Evolutionary conservation across 2,797 vertebrate genomes (phyloP), one percentile per base, ranked within the genome.

Genomic region (Catamblyrhynchus diadema): DNA sequence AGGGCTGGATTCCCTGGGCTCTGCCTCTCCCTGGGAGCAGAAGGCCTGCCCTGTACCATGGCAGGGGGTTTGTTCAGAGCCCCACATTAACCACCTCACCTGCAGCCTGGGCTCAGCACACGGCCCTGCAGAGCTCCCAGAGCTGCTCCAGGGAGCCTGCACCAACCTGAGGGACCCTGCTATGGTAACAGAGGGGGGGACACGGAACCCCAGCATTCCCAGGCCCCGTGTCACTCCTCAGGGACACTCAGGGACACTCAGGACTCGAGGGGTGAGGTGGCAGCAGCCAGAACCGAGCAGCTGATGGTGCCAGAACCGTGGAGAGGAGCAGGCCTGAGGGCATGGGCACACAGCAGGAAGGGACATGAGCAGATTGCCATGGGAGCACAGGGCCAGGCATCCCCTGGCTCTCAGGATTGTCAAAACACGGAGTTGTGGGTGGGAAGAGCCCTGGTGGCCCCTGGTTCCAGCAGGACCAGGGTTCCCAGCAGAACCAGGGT

Each of bases 401-500:
- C 48, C 83, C 3, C 62, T 0, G 6, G 81, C 71, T 84, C 82
- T 70, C 73, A 73, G 93, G 98, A 98, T 98, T 98, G 98, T 98
- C 98, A 48, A 97, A 62, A 98, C 93, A 97, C 14, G 3, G 94
- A 87, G 95, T 24, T 89, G 79, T 67, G 75, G 66, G 64, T 59
- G 86, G 80, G 81, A 74, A 88, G 75, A 61, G 74, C 39, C 77
- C 73, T 21, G 5, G 20, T 4, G 67, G 88, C 10, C 51, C 75
- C 88, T 25, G 85, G 25, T 5, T 27, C 35, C 35, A 88, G 79
- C n/a, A 67, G 24, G 8, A 28, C 78, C 81, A 10, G 12, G 21
- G 32, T 7, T 60, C 23, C 25, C 9, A 22, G 8, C 4, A 56
- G n/a, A 23, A 23, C 32, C n/a, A 57, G 22, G 85, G 79, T 7